Conservation (phyloP, 2,888 invertebrate genomes). For the Pristionchus mayeri region DNA sequence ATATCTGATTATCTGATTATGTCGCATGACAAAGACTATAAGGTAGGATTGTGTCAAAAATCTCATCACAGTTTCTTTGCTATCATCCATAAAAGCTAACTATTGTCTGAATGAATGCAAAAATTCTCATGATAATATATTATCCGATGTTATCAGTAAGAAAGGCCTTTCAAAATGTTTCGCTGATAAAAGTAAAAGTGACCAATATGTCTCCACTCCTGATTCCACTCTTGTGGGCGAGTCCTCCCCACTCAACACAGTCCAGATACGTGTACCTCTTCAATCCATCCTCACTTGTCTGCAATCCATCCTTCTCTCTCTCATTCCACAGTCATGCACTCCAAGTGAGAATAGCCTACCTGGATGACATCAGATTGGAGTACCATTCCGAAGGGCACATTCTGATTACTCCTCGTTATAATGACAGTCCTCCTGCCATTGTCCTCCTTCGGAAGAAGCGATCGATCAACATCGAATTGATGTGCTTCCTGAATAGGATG, state of each 20-base stretch:
- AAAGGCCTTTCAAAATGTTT: no score
- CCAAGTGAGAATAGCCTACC: not conserved
- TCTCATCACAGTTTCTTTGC: no score
- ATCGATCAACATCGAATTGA: slow-evolving; percentile 28
- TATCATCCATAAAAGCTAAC: no score
- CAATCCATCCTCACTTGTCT: not conserved
- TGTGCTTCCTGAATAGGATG: not conserved
- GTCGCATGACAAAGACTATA: no score
- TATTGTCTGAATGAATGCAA: no score
- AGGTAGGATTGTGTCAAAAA: no score
- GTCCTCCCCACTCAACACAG: slow-evolving; percentile 9
- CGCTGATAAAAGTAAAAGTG: no score
- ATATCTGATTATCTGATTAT: no score
- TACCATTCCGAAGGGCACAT: slow-evolving; percentile 34
- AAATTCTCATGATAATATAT: no score
- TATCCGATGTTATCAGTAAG: no score
- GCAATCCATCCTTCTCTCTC: not conserved
- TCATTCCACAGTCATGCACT: no score
- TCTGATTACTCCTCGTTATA: not conserved
- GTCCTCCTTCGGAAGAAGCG: slow-evolving; percentile 9
- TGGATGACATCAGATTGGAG: slow-evolving; percentile 36
- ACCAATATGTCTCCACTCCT: slow-evolving; percentile 40
- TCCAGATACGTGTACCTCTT: slow-evolving; percentile 35
- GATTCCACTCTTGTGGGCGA: slow-evolving; percentile 35
- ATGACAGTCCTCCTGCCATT: slow-evolving; percentile 43